These are phyloP conservation scores for Drosophila cracens DNA, from an alignment of 2,888 invertebrate genomes.

Conservation along the genomic window DNA sequence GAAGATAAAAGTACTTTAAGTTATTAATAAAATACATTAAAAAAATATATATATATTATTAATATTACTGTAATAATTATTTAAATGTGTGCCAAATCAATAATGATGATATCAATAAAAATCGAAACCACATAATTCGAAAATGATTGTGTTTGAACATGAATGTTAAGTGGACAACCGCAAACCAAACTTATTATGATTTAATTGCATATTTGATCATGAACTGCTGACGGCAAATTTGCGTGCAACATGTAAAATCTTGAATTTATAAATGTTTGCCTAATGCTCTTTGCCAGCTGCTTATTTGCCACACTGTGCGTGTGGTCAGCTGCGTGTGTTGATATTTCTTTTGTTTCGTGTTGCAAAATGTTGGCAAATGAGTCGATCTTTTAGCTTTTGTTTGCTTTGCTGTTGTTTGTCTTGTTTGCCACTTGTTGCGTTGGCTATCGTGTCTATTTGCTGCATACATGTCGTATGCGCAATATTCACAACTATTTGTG, in stretches of 20 bases:
- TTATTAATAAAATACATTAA: neutral
- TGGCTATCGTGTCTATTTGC: slow-evolving; percentile 5
- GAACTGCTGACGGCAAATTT: neutral
- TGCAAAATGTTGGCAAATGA: slow-evolving; percentile 76
- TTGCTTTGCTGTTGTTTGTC: slow-evolving; percentile 35
- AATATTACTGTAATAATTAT: neutral
- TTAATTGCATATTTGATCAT: neutral
- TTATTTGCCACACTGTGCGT: slow-evolving; percentile 52
- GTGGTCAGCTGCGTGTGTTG: slow-evolving; percentile 69
- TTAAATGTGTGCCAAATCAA: neutral
- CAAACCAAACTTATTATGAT: neutral
- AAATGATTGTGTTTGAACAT: neutral
- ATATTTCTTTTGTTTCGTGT: slow-evolving; percentile 68
- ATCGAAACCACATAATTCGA: neutral
- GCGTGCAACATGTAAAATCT: neutral
- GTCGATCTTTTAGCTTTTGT: slow-evolving; percentile 65
- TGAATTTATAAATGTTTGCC: neutral
- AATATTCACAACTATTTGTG: slow-evolving; percentile 78
- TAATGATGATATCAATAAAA: neutral
- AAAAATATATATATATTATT: too few relatives aligned
- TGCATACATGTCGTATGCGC: slow-evolving; percentile 70
- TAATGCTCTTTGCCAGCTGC: too few relatives aligned
- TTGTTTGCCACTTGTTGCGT: slow-evolving; percentile 36
- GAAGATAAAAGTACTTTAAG: neutral
- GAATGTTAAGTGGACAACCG: neutral